Evolutionary conservation across 2,888 invertebrate genomes (phyloP), one percentile per base, ranked within the genome.

Genomic region (Dicyrtoma fusca): DNA sequence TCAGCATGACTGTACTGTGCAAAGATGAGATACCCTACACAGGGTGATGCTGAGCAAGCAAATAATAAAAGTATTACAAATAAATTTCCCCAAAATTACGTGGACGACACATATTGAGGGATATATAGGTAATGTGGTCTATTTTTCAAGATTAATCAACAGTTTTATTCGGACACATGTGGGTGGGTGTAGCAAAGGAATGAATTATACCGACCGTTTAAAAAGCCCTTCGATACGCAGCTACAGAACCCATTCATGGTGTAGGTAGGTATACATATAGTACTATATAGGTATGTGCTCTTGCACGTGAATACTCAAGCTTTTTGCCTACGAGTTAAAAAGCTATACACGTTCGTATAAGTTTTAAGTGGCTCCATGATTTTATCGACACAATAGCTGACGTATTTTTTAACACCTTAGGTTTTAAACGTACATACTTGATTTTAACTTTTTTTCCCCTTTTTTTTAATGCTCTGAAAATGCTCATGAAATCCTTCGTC

Each of bases 351-450:
- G 45, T 23, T 14, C 23, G 23, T 44, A 47, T 44, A 63, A 63
- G 65, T 65, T 44, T 63, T 44, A 63, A 63, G 65, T 65, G 51
- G 51, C 26, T 26, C 34, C 53, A 65, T 65, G 65, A 65, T 65
- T 65, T 65, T 65, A 63, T 63, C 63, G 21, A 8, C 34, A 34
- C 34, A 34, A 42, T 42, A 49, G 14, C 49, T 14, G 13, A 17
- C 66, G 10, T 34, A 66, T 66, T 68, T 55, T 68, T 68, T 68
- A 68, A 59, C 68, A 68, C 68, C 68, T 68, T 25, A n/a, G 23
- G n/a, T 23, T 14, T 21, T 10, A n/a, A 17, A 1, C 19, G 11
- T 53, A 53, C 53, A 53, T 19, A 17, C 19, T 6, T 34, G 34
- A 61, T 21, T n/a, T n/a, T n/a, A n/a, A 55, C 55, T 3, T 49